Evolutionary conservation across 1,140 invertebrate species (phyloP).

Genomic region (Diorhabda carinulata): DNA sequence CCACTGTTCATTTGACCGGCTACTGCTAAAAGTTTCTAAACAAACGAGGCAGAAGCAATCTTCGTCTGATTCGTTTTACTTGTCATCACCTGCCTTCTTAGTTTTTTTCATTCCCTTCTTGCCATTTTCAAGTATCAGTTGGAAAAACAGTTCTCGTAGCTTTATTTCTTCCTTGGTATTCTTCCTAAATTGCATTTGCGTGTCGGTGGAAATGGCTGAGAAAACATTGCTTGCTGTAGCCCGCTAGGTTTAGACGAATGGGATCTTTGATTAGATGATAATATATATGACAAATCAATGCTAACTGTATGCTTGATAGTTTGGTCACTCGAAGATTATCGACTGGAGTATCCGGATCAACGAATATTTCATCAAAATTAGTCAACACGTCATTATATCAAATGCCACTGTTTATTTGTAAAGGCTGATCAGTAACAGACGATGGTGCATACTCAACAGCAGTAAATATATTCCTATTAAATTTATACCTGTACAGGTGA

Average conservation of each 20-base stretch:
- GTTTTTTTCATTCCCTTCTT: not conserved
- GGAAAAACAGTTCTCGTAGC: not conserved
- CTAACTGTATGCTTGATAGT: not conserved
- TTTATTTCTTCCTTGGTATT: not conserved
- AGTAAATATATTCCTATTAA: slow-evolving; percentile 5
- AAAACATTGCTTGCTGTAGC: not conserved
- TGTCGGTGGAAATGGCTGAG: not conserved
- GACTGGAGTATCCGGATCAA: not conserved
- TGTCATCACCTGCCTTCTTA: not conserved
- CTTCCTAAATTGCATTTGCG: not conserved
- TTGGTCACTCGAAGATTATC: not conserved
- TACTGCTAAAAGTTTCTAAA: not conserved
- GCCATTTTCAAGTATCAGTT: not conserved
- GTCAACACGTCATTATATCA: not conserved
- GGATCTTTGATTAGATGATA: not conserved
- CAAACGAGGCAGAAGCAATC: not conserved
- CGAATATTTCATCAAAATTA: not conserved
- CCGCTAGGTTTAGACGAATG: not conserved
- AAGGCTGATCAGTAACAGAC: not conserved
- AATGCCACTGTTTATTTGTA: not conserved
- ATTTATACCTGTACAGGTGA: slow-evolving; percentile 6
- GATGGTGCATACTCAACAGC: not conserved
- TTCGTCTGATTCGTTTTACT: not conserved
- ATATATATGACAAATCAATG: not conserved
- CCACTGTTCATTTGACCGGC: not conserved